Evolutionary conservation across 2,888 invertebrate species (phyloP), one percentile per base, ranked within the genome.

Genomic region (Petrolisthes cinctipes): DNA sequence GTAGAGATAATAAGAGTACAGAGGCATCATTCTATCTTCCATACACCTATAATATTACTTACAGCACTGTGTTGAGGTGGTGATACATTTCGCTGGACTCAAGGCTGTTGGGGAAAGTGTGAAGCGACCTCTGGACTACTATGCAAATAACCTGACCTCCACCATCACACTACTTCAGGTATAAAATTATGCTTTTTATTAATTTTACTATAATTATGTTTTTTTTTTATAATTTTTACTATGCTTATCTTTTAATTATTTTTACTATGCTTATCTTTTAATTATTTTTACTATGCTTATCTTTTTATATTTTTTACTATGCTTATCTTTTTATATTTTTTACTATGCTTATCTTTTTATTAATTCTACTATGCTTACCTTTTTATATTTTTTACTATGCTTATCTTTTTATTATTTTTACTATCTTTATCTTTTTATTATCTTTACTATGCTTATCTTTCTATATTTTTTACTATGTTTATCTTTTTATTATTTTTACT

Each of bases 21-120:
- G n/a, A 4, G 54, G 4, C 51, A 11, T n/a, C 51, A n/a, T 17
- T 20, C 80, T 9, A 11, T 54, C 9, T 20, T 1, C n/a, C 57
- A 6, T 80, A n/a, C 7, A 61, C 14, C 9, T 11, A 7, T 61
- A 14, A 11, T 61, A 11, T 61, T 11, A 37, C 37, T 37, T 37
- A 54, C 94, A 97, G 97, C 95, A 97, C 93, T 94, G 95, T 92
- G 95, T 98, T 91, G 95, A 95, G 91, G 95, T 96, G 92, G 97
- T 98, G 66, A 96, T 98, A 91, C 98, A 99, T 93, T 97, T 98
- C 94, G 98, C 98, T 75, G 98, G 98, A 0, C 93, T 98, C 92
- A 98, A 99, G 93, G 97, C 98, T 14, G 98, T 98, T 97, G 97
- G 97, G 0, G 98, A 98, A 93, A 98, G 98, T 96, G 97, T 89